These are phyloP conservation scores for Imbricaverruca yamaguchii DNA, from an alignment of 2,888 invertebrate species.

Conservation along the genomic window DNA sequence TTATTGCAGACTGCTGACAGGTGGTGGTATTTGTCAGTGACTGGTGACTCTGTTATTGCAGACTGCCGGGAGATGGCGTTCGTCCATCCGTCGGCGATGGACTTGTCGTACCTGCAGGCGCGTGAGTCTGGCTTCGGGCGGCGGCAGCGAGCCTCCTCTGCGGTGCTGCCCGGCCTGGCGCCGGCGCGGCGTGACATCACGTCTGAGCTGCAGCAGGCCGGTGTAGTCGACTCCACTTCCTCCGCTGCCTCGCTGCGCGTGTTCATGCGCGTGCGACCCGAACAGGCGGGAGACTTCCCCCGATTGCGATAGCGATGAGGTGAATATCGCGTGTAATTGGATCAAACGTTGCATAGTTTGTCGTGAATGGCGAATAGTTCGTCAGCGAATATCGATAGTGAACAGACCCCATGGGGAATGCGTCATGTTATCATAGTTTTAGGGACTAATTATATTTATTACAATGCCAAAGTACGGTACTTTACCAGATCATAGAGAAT, in stretches of 20 bases:
- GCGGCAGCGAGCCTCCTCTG: background rate
- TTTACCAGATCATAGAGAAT: no score
- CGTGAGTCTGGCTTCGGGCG: background rate
- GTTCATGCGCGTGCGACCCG: slow-evolving; percentile 30
- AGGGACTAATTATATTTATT: no score
- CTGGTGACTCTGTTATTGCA: no score
- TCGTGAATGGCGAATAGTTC: background rate
- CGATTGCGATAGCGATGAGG: background rate
- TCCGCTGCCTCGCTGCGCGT: slow-evolving; percentile 23
- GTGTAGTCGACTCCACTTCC: background rate
- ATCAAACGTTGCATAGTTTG: background rate
- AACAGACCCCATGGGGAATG: background rate
- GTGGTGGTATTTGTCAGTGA: no score
- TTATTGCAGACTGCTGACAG: no score
- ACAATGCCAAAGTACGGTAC: no score
- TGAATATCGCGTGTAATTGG: background rate
- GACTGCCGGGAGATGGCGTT: slow-evolving; percentile 14
- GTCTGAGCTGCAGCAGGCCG: background rate
- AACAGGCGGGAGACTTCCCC: slow-evolving; percentile 25
- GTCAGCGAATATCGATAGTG: background rate
- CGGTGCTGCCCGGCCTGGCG: background rate
- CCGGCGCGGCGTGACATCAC: slow-evolving; percentile 6
- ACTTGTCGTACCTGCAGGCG: slow-evolving; percentile 1
- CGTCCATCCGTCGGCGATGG: background rate
- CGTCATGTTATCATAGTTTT: no score